Base-by-base conservation (phyloP, 2,113 vertebrate genomes). In the Psammodynastes pulverulentus region DNA sequence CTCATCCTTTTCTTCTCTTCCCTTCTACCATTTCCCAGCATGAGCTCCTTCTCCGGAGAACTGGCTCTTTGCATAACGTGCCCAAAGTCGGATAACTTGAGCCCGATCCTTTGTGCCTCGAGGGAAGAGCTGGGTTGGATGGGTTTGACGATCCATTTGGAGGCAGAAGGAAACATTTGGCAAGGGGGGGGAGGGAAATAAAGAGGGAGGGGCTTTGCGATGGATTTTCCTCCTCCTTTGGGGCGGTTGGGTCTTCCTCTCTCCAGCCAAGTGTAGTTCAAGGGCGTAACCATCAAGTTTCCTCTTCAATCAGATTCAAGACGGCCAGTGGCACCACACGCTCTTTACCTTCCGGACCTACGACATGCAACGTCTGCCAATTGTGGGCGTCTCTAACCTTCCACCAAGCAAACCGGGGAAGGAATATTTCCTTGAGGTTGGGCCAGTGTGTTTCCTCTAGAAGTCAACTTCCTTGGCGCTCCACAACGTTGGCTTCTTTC, bases 361-460 rank as follows among this genome's bases (percentile, higher is more conserved):
- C 92, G 98, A 99, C 94, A 98, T 98, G 1, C 98, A 98, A 95
- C 97, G 98, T 94, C 97, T 99, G 92, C 99, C 99, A 0, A 98
- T 99, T 0, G 96, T 98, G 87, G 96, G 97, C 0, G 97, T 99
- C 93, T 97, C 97, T 95, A 98, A 98, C 96, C 97, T 99, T 29
- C 98, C 98, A 12, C 95, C 96, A 5, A 89, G 97, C 43, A 97
- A 97, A 89, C 95, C 98, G 8, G 98, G 98, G 53, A 98, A 98
- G 89, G 98, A 96, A 1, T 98, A 98, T 90, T 98, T 98, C 97
- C 98, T 99, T 0, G 99, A 99, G 97, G 98, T 99, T 0, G 99
- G 99, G 95, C 98, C 98, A 0, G 98, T 99, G 0, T 99, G 99
- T 97, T 99, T 99, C 97, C 97, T 99, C 93, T 99, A 98, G 98